phyloP scores from a whole-genome alignment of 2,797 vertebrate genomes.

The Molossus alvarezi region DNA sequence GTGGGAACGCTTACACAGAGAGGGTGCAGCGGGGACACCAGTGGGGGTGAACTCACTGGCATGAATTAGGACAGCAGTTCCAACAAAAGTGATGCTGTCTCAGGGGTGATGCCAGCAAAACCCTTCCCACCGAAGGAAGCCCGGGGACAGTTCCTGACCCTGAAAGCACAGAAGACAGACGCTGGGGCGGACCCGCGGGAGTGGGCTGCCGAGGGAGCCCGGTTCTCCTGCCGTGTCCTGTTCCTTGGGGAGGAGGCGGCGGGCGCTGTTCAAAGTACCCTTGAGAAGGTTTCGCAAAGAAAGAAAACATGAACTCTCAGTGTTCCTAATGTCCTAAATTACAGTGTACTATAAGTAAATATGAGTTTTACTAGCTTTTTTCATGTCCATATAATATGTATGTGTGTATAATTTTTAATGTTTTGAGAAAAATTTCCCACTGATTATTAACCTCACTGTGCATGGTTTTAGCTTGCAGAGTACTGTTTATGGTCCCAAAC shows the following conservation, averaged over 20 bases:
- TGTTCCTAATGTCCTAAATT: not conserved
- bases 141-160: not conserved
- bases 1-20: not conserved
- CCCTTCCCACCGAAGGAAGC: not conserved
- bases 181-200: not conserved
- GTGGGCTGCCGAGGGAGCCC: accelerated
- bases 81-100: not conserved
- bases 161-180: not conserved
- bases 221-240: not conserved
- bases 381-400: not conserved
- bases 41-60: not conserved
- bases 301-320: not conserved
- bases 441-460: not conserved
- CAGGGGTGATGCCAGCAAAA: not conserved
- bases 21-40: no score
- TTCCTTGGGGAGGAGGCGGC: accelerated
- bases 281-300: not conserved
- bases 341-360: not conserved
- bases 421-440: not conserved
- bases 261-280: not conserved
- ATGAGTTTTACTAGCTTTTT: not conserved
- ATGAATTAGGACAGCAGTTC: not conserved
- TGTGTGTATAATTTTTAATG: not conserved
- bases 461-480: not conserved
- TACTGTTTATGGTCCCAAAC: not conserved